Percentiles rank a stretch among this genome's conserved stretches.
These are phyloP conservation scores for Semaprochilodus insignis DNA, from an alignment of 2,797 vertebrate genomes.

Conservation along the genomic window DNA sequence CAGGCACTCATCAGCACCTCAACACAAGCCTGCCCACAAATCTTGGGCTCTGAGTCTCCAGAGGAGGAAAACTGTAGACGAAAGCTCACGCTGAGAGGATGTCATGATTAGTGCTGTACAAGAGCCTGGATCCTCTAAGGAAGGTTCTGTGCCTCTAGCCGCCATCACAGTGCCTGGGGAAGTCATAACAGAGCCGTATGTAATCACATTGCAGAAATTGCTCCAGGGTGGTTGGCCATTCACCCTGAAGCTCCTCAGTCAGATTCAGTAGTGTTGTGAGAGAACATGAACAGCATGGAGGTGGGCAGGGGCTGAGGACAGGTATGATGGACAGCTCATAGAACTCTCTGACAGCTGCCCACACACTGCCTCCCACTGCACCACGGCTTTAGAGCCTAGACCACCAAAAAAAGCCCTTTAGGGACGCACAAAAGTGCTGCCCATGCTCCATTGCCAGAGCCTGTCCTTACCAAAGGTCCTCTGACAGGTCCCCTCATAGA, in stretches of 20 bases:
- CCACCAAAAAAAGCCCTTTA: slow-evolving; percentile 21
- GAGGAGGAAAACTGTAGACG: slow-evolving; percentile 12
- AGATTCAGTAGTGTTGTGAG: slow-evolving; percentile 23
- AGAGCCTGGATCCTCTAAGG: not conserved
- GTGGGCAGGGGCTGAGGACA: slow-evolving; percentile 13
- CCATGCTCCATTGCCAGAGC: slow-evolving; percentile 9
- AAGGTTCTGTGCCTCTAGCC: slow-evolving; percentile 23
- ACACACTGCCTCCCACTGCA: slow-evolving; percentile 15
- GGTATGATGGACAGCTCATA: slow-evolving; percentile 27
- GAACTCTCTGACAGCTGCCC: slow-evolving; percentile 39
- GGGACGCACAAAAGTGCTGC: slow-evolving; percentile 19
- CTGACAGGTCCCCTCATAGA: not conserved
- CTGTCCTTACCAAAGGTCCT: slow-evolving; percentile 11
- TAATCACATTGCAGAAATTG: slow-evolving; percentile 44
- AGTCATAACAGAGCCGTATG: slow-evolving; percentile 34
- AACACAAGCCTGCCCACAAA: slow-evolving; percentile 35
- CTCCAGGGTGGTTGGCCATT: slow-evolving; percentile 32
- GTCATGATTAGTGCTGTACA: slow-evolving; percentile 20
- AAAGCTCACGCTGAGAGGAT: slow-evolving; percentile 14
- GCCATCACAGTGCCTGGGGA: slow-evolving; percentile 15
- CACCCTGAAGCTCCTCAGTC: slow-evolving; percentile 22
- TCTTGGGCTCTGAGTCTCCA: slow-evolving; percentile 8
- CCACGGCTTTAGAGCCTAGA: slow-evolving; percentile 16
- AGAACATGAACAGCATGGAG: slow-evolving; percentile 33
- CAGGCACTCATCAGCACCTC: slow-evolving; percentile 42